Evolutionary conservation across 2,888 invertebrate genomes (phyloP), one percentile per base, ranked within the genome.

Genomic region (Chloromyia formosa): DNA sequence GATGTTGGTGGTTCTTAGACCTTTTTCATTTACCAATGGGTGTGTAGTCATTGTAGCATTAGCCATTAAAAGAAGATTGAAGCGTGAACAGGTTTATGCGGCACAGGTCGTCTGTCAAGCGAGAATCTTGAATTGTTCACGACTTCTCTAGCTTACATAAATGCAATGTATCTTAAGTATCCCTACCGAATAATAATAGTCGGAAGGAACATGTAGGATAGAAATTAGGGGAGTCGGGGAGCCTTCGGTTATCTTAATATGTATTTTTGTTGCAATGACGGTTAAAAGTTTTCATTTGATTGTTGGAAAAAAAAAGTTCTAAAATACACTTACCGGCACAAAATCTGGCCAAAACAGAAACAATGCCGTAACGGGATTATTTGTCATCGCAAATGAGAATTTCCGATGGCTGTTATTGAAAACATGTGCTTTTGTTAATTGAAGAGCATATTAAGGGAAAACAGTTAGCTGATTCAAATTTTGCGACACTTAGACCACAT

Each of bases 41-140:
- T 35, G 27, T 35, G 27, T 35, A 35, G 27, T 35, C 56, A 56
- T 56, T 10, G 56, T 22, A 56, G 56, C 56, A 20, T 22, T 56
- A 56, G 35, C 54, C 54, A 69, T 18, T 53, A 54, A n/a, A 54
- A 53, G 23, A 9, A 18, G 71, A 23, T 16, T 58, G 58, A 56
- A 71, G 71, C 71, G 56, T 58, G 71, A 56, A 71, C 71, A 71
- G 58, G 58, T 71, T 71, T 58, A 56, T 56, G 40, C 40, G 56
- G 58, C 71, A 56, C 58, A 40, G 71, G 71, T 71, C 58, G 56
- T 35, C 42, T 42, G 40, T 71, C 58, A 56, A 12, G 23, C 49
- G 49, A 49, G 16, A 49, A 49, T 49, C 16, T 49, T 49, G 49
- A n/a, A n/a, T 49, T 49, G 49, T 49, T 49, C 12, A 3, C 49